phyloP scores from a whole-genome alignment of 2,113 vertebrate species.

The Gobiocypris rarus region DNA sequence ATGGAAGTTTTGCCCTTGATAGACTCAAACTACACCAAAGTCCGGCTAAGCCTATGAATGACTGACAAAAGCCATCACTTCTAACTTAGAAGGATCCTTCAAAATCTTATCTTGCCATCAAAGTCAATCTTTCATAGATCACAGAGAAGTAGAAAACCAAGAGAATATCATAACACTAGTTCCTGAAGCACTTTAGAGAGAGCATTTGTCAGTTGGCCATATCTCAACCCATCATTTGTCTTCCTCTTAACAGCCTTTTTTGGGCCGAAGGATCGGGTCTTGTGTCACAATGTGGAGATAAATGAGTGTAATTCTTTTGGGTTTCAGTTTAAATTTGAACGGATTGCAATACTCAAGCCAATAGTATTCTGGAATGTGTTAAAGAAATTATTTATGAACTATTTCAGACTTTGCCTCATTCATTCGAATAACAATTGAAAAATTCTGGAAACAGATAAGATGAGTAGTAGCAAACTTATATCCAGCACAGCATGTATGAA shows the following conservation, averaged over 20 bases:
- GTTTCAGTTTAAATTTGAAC: conserved; percentile 20
- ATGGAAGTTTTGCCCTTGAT: background rate
- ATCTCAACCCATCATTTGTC: conserved; percentile 14
- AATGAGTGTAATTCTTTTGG: conserved; percentile 18
- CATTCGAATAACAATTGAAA: background rate
- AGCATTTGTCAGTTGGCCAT: background rate
- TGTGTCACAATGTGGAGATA: conserved; percentile 15
- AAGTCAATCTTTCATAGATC: conserved; percentile 1
- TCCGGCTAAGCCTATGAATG: background rate
- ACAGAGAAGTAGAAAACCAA: background rate
- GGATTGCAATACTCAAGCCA: background rate
- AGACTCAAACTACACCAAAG: conserved; percentile 6
- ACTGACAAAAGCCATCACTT: background rate
- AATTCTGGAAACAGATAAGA: background rate
- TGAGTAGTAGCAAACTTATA: background rate
- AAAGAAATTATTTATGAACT: conserved; percentile 12
- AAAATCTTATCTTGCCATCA: background rate
- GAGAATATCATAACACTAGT: background rate
- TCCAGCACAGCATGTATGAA: background rate
- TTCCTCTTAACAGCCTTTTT: background rate
- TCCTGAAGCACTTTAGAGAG: background rate
- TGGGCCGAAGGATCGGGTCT: background rate
- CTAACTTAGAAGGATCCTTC: conserved; percentile 2
- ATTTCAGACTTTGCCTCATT: conserved; percentile 6
- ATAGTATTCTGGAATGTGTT: conserved; percentile 3